phyloP scores from a whole-genome alignment of 2,113 vertebrate genomes.

The Atrichornis clamosus region DNA sequence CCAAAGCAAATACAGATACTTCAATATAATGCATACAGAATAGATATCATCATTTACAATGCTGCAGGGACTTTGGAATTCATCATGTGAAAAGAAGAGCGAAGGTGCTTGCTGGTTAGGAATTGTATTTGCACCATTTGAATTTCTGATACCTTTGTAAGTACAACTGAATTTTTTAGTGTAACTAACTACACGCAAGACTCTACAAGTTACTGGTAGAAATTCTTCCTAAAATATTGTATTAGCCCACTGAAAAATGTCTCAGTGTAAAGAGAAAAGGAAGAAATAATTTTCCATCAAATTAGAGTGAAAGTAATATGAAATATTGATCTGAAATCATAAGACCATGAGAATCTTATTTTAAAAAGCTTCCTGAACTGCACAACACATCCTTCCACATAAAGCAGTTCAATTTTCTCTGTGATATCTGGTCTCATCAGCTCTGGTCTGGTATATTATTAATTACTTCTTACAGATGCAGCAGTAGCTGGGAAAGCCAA shows the following conservation, averaged over 20 bases:
- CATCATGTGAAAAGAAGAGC: background rate
- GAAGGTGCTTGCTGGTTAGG: background rate
- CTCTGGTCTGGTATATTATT: background rate
- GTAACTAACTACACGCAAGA: background rate
- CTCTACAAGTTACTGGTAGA: background rate
- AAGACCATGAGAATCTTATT: background rate
- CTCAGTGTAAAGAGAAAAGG: background rate
- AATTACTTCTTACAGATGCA: background rate
- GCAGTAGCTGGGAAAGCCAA: constrained; percentile 11
- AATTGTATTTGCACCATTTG: background rate
- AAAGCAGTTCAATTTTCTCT: background rate
- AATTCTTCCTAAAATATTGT: background rate
- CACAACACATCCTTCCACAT: background rate
- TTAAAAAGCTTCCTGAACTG: background rate
- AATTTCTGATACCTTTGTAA: background rate
- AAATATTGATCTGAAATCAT: constrained; percentile 16
- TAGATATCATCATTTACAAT: background rate
- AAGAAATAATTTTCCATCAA: background rate
- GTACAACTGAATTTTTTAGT: background rate
- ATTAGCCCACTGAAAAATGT: background rate
- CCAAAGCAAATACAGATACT: background rate
- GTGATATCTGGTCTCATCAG: background rate
- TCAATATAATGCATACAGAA: background rate
- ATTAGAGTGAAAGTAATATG: background rate
- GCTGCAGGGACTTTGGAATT: background rate